A percentile compares a stretch with the other conserved stretches of the same genome.
phyloP scores from a whole-genome alignment of 2,113 vertebrate species.

The Macrotus californicus region DNA sequence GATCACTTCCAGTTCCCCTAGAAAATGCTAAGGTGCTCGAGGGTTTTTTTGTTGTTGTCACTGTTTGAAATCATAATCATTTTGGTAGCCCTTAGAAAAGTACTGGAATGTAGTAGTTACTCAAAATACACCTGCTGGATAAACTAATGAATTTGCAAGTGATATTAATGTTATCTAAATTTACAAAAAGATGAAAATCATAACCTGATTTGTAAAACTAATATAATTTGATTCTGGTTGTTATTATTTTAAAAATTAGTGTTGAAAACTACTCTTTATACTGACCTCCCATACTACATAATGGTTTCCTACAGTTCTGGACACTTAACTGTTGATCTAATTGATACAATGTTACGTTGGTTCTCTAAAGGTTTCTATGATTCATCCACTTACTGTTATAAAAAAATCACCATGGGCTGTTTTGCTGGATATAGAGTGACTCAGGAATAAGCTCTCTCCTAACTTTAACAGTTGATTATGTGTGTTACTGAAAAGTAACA shows the following conservation, averaged over 20 bases:
- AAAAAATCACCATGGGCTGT: background rate
- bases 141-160: background rate
- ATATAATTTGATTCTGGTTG: background rate
- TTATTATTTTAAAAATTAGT: background rate
- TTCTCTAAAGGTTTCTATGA: background rate
- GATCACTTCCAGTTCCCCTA: background rate
- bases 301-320: background rate
- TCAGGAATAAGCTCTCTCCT: background rate
- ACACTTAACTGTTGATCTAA: background rate
- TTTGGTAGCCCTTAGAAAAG: background rate
- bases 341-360: too few relatives aligned
- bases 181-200: background rate
- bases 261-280: background rate
- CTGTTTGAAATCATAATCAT: background rate
- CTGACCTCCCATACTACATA: background rate
- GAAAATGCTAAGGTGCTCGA: background rate
- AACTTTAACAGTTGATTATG: background rate
- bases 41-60: background rate
- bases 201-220: background rate
- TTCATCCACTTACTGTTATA: background rate
- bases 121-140: background rate
- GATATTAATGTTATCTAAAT: background rate
- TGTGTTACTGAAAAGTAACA: background rate
- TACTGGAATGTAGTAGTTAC: background rate
- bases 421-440: background rate